Conservation (phyloP, 2,113 vertebrate species). For the Trochalopteron elliotii region DNA sequence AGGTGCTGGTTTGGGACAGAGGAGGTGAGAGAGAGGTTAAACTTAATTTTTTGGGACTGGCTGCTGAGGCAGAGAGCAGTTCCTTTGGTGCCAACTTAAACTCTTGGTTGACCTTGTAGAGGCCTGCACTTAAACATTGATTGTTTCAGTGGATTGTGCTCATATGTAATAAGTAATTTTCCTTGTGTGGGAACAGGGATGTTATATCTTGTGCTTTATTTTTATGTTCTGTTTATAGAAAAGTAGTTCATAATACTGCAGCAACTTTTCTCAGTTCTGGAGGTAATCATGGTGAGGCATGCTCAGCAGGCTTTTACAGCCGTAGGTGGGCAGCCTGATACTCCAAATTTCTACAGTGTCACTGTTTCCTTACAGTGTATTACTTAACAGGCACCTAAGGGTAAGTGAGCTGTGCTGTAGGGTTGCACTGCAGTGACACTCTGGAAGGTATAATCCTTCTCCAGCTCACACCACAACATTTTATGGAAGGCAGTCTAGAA, state of each 20-base stretch:
- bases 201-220: background rate
- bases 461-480: background rate
- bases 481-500: background rate
- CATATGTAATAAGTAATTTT: background rate
- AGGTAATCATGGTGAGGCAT: accelerated
- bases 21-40: background rate
- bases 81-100: background rate
- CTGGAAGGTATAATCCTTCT: background rate
- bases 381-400: background rate
- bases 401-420: background rate
- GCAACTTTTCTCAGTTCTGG: background rate
- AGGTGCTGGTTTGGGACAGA: background rate
- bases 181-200: background rate
- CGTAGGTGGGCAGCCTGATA: background rate
- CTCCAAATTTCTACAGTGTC: background rate
- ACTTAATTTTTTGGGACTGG: background rate
- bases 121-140: background rate
- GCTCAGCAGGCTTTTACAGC: background rate
- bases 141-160: background rate
- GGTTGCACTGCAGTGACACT: background rate
- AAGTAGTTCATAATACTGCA: background rate
- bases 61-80: background rate
- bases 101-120: background rate
- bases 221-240: background rate
- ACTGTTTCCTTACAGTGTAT: background rate